Evolutionary conservation across 2,888 invertebrate genomes (phyloP), one percentile per base, ranked within the genome.

Genomic region (Cremastobaeus sp.): DNA sequence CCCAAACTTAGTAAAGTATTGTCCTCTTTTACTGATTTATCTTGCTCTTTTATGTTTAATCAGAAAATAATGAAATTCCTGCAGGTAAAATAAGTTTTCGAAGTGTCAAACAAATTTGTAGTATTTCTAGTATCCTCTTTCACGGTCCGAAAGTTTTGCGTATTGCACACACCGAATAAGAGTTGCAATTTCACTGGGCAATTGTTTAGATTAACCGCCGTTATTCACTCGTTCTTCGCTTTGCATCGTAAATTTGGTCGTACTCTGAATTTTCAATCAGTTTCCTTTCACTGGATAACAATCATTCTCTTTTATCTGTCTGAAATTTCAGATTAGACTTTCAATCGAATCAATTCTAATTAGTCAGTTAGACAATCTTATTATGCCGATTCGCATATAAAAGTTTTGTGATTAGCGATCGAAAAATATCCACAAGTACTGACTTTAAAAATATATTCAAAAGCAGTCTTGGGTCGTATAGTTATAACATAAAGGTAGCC

Each of bases 181-280:
- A 59, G 65, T 72, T 65, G 57, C 50, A 37, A 43, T 50, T 48
- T 37, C 35, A 37, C 43, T 34, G 12, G 57, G 35, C 47, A 71
- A 64, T 64, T 65, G 71, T 71, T 71, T 71, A 65, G 64, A 71
- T 71, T 71, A 71, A 71, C 71, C 65, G 59, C 55, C 62, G 48
- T 59, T 55, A 64, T 55, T 47, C 65, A 39, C 47, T 55, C 55
- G 65, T 64, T 64, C 48, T 57, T 48, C 55, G 41, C 43, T 21
- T 41, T 28, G 39, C 15, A 20, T 17, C 6, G 11, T 37, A 34
- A 39, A 39, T 45, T 71, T 71, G 57, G 71, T 48, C 47, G 45
- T 41, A 37, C 41, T 52, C 59, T 35, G 45, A 3, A 57, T 71
- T 71, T 65, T 48, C 71, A 20, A 11, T 55, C n/a, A 12, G 45